These are phyloP conservation scores for Cyclargus thomasi DNA, from an alignment of 1,140 invertebrate species.

Conservation along the genomic window DNA sequence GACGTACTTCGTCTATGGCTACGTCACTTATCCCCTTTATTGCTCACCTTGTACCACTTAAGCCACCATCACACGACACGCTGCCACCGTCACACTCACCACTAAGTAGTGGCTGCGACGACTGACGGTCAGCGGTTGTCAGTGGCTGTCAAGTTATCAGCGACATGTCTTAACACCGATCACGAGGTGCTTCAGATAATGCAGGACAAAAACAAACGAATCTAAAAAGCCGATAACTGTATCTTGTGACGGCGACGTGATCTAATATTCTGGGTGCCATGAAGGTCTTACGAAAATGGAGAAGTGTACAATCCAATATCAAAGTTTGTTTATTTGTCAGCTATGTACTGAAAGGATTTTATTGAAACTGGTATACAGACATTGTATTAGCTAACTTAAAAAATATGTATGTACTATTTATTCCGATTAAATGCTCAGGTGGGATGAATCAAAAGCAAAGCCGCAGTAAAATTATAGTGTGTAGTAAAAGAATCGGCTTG, in stretches of 20 bases:
- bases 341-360: no score
- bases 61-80: background rate
- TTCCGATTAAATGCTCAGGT: no score
- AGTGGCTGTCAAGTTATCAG: background rate
- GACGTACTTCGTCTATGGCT: no score
- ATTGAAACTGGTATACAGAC: no score
- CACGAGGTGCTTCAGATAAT: background rate
- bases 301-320: no score
- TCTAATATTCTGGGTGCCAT: background rate
- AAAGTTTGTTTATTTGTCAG: no score
- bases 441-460: no score
- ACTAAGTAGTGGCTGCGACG: background rate
- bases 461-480: no score
- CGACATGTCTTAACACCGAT: background rate
- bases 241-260: no score
- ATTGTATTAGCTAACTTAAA: no score
- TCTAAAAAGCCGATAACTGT: background rate
- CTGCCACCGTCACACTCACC: background rate
- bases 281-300: conserved; percentile 14
- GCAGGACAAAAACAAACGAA: background rate
- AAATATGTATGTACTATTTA: no score
- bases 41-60: background rate
- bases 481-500: no score
- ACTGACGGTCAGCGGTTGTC: background rate
- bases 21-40: background rate